Conservation (phyloP, 2,888 invertebrate species). For the Graphium colonna region DNA sequence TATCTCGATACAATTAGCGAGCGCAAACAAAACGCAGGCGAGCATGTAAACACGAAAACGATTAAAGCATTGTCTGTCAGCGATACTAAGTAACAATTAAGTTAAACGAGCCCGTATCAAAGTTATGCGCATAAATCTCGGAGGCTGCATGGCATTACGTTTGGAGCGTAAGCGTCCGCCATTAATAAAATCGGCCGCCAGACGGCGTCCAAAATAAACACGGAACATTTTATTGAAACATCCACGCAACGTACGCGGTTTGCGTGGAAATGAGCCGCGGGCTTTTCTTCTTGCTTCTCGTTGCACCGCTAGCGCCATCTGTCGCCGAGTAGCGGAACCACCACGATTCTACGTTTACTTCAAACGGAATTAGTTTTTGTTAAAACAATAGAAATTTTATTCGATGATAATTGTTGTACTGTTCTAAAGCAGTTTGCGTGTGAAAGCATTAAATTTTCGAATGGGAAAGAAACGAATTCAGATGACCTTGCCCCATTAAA, state of each 20-base stretch:
- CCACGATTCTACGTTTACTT: background rate
- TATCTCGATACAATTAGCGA: background rate
- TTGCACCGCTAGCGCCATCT: conserved; percentile 56
- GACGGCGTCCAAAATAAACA: conserved; percentile 53
- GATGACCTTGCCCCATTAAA: conserved; percentile 75
- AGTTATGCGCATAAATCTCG: conserved; percentile 7
- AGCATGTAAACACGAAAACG: conserved; percentile 8
- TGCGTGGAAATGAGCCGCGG: conserved; percentile 39
- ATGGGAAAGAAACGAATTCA: conserved; percentile 63
- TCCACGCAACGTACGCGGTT: conserved; percentile 49
- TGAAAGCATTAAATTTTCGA: conserved; percentile 36
- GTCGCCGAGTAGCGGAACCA: conserved; percentile 58
- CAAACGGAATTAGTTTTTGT: background rate
- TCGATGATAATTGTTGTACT: background rate
- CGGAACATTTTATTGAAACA: conserved; percentile 58
- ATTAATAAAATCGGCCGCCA: conserved; percentile 46
- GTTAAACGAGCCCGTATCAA: conserved; percentile 10
- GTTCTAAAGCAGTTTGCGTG: background rate
- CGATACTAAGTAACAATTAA: background rate
- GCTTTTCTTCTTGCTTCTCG: conserved; percentile 17
- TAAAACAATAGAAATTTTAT: background rate
- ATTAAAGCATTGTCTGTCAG: conserved; percentile 9
- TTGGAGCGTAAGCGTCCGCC: conserved; percentile 47
- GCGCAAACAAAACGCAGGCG: background rate
- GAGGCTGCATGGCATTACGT: conserved; percentile 21